Base-by-base conservation (phyloP, 2,113 vertebrate genomes). In the Oreochromis aureus region DNA sequence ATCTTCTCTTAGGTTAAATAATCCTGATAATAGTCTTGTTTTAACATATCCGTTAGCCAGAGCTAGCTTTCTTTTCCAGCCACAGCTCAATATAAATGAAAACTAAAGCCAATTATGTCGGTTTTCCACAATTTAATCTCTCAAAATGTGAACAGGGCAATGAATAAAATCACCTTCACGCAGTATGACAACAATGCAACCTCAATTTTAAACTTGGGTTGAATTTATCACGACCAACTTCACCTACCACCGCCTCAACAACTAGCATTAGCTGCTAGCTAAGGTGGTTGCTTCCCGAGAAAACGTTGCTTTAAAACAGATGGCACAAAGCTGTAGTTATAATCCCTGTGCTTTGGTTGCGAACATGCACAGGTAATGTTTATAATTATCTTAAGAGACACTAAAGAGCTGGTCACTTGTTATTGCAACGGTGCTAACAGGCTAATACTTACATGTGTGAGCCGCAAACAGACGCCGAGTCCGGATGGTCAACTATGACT, bases 361-460 rank as follows among this genome's bases (percentile, higher is more conserved):
- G 9, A 78, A 4, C 16, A 32, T 7, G 24, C 24, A 13, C 4
- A 4, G 5, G 24, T 2, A 7, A 2, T 2, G 7, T 85, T 58
- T 73, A 7, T 27, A 10, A n/a, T 4, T 7, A 2, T 16, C 9
- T 6, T 27, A 66, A 39, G 3, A 5, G 16, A 55, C 2, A 22
- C 11, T 36, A 66, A 30, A 8, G 6, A 83, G 81, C 27, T 6
- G 13, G 5, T 4, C 48, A 39, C 16, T 9, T 81, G 69, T 56
- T 36, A 6, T 10, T 34, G 34, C 59, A 46, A 41, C 78, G 3
- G 18, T 18, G 92, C 84, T 91, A 92, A 71, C 39, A 22, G 5
- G 83, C 30, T 92, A 66, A 66, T 78, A 78, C 87, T 80, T 56
- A 86, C 93, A 90, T 92, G 93, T 94, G 90, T 85, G 85, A 89